Evolutionary conservation across 2,888 invertebrate genomes (phyloP).

Genomic region (Hyposoter dolosus): DNA sequence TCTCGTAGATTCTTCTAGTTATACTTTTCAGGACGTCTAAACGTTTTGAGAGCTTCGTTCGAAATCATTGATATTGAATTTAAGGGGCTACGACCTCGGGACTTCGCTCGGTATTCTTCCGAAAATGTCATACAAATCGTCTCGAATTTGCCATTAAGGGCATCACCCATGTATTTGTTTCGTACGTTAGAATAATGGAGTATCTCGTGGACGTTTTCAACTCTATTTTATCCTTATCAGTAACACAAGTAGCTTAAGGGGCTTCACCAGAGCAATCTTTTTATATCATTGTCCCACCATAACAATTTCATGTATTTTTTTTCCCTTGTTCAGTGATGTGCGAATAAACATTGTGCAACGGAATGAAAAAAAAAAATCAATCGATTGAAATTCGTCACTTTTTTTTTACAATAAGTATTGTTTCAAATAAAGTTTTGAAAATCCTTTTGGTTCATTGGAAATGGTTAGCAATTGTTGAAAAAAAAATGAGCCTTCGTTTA

Average conservation of each 20-base stretch:
- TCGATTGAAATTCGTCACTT: no score
- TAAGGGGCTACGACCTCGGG: not conserved
- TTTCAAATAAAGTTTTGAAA: no score
- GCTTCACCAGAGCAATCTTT: not conserved
- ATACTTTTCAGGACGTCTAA: not conserved
- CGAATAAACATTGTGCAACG: no score
- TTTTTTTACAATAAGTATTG: no score
- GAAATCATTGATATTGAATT: not conserved
- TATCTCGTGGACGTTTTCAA: constrained; percentile 3
- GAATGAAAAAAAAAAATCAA: no score
- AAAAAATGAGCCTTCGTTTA: no score
- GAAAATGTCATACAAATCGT: not conserved
- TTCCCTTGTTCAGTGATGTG: no score
- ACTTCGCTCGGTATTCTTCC: not conserved
- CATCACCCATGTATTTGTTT: not conserved
- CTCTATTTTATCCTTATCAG: not conserved
- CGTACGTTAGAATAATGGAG: not conserved
- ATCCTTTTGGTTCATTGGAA: no score
- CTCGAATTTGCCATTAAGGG: not conserved
- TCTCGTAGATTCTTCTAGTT: not conserved
- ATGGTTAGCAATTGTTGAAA: no score
- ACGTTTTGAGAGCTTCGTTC: not conserved
- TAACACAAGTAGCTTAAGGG: not conserved
- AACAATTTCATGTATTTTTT: not conserved
- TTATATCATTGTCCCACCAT: not conserved